Evolutionary conservation across 2,888 invertebrate species (phyloP).

Genomic region (Dastarcus helophoroides): DNA sequence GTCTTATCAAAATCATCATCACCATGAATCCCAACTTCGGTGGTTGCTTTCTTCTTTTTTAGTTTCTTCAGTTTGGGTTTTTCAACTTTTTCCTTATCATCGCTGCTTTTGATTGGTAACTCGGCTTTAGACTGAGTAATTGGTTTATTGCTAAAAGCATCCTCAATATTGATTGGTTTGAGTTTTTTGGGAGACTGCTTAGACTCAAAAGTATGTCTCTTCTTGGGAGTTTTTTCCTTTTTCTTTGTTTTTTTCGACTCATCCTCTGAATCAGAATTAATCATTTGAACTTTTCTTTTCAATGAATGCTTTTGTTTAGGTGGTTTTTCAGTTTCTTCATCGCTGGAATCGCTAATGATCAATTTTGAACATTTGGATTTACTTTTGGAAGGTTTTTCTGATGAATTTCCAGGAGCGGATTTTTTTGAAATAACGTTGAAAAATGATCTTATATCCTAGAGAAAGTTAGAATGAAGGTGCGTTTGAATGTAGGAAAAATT

Average conservation of each 20-base stretch:
- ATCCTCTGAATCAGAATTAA: constrained; percentile 24
- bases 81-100: constrained; percentile 12
- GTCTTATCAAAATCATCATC: constrained; percentile 62
- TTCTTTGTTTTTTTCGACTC: constrained; percentile 32
- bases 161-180: constrained; percentile 39
- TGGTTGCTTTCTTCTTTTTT: constrained; percentile 21
- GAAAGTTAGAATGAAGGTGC: no score
- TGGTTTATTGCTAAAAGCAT: constrained; percentile 51
- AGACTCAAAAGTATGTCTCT: constrained; percentile 16
- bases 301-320: not conserved
- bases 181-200: constrained; percentile 15
- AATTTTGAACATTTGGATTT: no score
- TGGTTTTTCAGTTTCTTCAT: not conserved
- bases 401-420: no score
- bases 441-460: no score
- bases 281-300: constrained; percentile 6
- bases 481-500: no score
- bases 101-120: constrained; percentile 10
- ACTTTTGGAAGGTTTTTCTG: no score
- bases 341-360: constrained; percentile 1
- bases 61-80: constrained; percentile 17
- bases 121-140: constrained; percentile 43
- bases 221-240: constrained; percentile 20
- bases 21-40: constrained; percentile 45
- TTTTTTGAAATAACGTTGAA: no score